Evolutionary conservation across 2,888 invertebrate genomes (phyloP).

Genomic region (Drosophila mulleri): DNA sequence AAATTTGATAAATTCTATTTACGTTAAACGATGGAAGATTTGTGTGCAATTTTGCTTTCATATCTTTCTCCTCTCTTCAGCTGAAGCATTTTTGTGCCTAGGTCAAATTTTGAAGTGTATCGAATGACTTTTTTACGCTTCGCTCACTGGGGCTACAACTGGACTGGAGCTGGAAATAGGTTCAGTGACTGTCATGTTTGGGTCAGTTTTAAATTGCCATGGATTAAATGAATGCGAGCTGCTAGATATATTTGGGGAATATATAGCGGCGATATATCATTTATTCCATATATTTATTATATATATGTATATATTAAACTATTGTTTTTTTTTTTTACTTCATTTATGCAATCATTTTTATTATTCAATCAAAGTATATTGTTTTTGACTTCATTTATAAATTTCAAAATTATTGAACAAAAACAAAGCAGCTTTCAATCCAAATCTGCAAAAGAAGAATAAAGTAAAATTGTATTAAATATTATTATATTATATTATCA

Average conservation of each 20-base stretch:
- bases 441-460: no score
- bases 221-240: not conserved
- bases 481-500: no score
- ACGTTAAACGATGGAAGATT: conserved; percentile 72
- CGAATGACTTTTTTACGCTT: conserved; percentile 73
- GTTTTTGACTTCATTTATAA: no score
- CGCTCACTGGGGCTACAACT: conserved; percentile 30
- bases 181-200: not conserved
- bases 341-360: no score
- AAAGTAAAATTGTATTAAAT: no score
- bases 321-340: no score
- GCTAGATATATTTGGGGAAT: not conserved
- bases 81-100: conserved; percentile 29
- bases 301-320: not conserved
- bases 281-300: not conserved
- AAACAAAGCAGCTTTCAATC: no score
- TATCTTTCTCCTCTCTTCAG: not conserved
- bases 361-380: no score
- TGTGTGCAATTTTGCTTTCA: conserved; percentile 45
- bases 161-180: not conserved
- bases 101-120: conserved; percentile 67
- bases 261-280: not conserved
- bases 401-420: no score
- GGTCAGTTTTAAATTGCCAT: conserved; percentile 21
- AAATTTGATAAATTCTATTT: conserved; percentile 81